Percentiles rank a stretch among this genome's conserved stretches.
Evolutionary conservation across 2,797 vertebrate species (phyloP).

Genomic region (Protonibea diacanthus): DNA sequence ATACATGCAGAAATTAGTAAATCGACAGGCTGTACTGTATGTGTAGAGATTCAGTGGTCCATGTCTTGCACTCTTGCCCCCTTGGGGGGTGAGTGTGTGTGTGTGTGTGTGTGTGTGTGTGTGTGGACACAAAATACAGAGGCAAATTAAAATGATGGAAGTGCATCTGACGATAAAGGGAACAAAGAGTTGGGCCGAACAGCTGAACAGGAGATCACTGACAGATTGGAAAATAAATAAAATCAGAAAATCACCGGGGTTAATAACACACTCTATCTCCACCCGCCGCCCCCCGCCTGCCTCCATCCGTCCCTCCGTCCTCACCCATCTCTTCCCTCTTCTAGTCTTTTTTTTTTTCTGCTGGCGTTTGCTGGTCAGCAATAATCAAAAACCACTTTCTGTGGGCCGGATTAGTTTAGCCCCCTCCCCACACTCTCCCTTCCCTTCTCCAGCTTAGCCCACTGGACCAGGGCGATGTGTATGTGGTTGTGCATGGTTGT

Average conservation of each 20-base stretch:
- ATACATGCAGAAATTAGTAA: constrained; percentile 78
- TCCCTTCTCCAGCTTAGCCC: constrained; percentile 94
- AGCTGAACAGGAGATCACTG: constrained; percentile 78
- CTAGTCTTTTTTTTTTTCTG: constrained; percentile 74
- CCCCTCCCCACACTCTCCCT: constrained; percentile 70
- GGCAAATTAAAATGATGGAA: constrained; percentile 71
- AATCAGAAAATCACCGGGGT: constrained; percentile 71
- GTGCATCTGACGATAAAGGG: constrained; percentile 74
- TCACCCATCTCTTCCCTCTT: constrained; percentile 70
- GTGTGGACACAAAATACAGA: constrained; percentile 71
- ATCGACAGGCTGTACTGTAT: constrained; percentile 77
- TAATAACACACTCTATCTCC: constrained; percentile 79
- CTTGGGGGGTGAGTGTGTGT: constrained; percentile 3
- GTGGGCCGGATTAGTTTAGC: constrained; percentile 94
- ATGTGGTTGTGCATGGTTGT: constrained; percentile 51
- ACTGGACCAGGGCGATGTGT: constrained; percentile 92
- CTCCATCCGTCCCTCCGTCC: constrained; percentile 44
- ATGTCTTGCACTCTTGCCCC: constrained; percentile 68
- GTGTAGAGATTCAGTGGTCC: constrained; percentile 72
- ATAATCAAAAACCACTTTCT: constrained; percentile 99
- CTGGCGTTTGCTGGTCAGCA: constrained; percentile 99
- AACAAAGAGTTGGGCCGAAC: constrained; percentile 74
- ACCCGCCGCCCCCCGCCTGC: constrained; percentile 50
- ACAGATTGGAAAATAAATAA: constrained; percentile 71
- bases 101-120: too few relatives aligned